Percentiles rank a stretch among this genome's conserved stretches.
phyloP scores from a whole-genome alignment of 1,140 invertebrate species.

The Diorhabda carinulata region DNA sequence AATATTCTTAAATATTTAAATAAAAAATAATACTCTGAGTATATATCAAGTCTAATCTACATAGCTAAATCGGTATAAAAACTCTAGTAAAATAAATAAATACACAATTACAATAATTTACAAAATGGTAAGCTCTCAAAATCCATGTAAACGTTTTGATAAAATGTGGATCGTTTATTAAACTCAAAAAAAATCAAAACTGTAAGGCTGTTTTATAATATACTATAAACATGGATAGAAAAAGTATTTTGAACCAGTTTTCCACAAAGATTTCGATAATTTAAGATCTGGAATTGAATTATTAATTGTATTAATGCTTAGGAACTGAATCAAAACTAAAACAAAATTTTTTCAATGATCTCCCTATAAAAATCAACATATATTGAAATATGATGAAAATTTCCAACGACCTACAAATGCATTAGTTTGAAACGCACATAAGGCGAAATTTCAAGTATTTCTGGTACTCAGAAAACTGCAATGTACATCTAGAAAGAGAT shows the following conservation, averaged over 20 bases:
- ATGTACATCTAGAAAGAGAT: no score
- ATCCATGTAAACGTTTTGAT: constrained; percentile 19
- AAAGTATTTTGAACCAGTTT: background rate
- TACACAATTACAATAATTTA: constrained; percentile 5
- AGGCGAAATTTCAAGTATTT: no score
- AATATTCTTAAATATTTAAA: background rate
- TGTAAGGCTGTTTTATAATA: constrained; percentile 11
- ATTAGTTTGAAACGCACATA: no score
- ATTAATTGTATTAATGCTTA: no score
- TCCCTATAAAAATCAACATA: no score
- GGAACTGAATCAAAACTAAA: no score
- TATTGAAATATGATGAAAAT: no score
- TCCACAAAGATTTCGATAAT: no score
- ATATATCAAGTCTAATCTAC: constrained; percentile 8
- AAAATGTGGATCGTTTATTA: constrained; percentile 12
- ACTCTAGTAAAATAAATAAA: constrained; percentile 11
- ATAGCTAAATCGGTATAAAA: constrained; percentile 1
- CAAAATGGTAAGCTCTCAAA: constrained; percentile 19
- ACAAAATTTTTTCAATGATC: no score
- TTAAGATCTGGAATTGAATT: no score
- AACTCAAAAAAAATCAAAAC: constrained; percentile 12
- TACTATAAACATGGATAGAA: constrained; percentile 7
- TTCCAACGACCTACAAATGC: no score
- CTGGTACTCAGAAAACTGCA: no score
- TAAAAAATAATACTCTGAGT: constrained; percentile 5